Base-by-base conservation (phyloP, 2,797 vertebrate genomes). In the Hippopotamyrus pictus region DNA sequence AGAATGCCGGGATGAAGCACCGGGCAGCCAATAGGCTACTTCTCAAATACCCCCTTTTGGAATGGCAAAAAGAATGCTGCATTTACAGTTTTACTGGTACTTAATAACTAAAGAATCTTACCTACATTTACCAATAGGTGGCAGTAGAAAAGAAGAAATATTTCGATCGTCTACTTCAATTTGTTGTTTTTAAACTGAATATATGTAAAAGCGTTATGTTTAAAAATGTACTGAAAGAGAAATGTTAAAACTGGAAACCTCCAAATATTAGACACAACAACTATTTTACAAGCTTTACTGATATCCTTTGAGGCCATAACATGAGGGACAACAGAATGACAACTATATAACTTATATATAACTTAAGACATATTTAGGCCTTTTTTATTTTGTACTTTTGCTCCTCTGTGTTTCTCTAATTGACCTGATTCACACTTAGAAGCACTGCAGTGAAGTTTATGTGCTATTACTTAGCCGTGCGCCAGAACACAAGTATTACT, bases 121-220 rank as follows among this genome's bases (percentile, higher is more conserved):
- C 53, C 1, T 53, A 73, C 46, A n/a, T 9, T 51, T 19, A 88
- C 93, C 95, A 93, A 89, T 89, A 94, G 95, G 73, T 92, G 93
- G 92, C 93, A 92, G 88, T 92, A 90, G 12, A 57, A 53, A 25
- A 48, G 57, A 65, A 88, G 57, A 88, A 46, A 65, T 65, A 48
- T 46, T 57, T 19, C 29, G 6, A 59, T 83, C 5, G 1, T 51
- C 3, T 8, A 54, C 29, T 48, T 4, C 33, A 37, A 8, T 25
- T 62, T 33, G 19, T 5, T 33, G 11, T 48, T 62, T 59, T 22
- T 48, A 25, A 85, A 25, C 19, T 6, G 1, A 5, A 25, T 51
- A 54, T 57, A 33, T 57, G 51, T 51, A 51, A 51, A 50, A 44
- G 22, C 82, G 19, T 50, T 11, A 84, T 84, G 25, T 57, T 29